Percentiles rank a stretch among this genome's conserved stretches.
Conservation (phyloP, 2,888 invertebrate species). For the Blera fallax region DNA sequence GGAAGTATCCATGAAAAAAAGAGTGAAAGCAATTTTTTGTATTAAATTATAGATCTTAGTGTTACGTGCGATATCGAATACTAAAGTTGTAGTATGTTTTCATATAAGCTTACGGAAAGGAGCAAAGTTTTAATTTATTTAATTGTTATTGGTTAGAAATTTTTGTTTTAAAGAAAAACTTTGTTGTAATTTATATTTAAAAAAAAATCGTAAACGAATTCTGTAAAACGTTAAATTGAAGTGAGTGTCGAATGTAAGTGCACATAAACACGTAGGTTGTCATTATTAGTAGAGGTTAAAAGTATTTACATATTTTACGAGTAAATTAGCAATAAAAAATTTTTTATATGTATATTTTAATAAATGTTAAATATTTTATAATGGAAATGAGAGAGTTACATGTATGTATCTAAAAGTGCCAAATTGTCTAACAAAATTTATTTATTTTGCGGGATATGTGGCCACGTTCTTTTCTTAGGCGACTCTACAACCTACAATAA, state of each 20-base stretch:
- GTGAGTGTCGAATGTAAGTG: constrained; percentile 7
- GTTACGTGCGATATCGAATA: constrained; percentile 7
- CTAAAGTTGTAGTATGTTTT: constrained; percentile 27
- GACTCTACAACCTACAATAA: no score
- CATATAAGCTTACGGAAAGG: constrained; percentile 3
- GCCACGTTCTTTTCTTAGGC: no score
- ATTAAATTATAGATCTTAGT: constrained; percentile 20
- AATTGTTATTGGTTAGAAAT: constrained; percentile 8
- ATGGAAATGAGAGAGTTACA: no score
- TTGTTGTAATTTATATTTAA: background rate
- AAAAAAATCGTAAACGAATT: no score
- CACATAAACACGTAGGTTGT: background rate
- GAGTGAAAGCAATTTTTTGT: constrained; percentile 51
- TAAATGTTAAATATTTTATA: no score
- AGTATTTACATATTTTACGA: background rate
- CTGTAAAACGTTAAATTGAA: background rate
- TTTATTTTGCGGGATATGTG: no score
- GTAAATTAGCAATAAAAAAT: background rate
- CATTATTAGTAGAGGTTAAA: background rate
- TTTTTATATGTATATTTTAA: background rate
- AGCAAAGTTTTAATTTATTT: constrained; percentile 31
- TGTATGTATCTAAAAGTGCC: background rate
- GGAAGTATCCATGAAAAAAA: constrained; percentile 21
- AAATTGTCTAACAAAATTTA: background rate
- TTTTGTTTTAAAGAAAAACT: no score